A percentile compares a stretch with the other conserved stretches of the same genome.
phyloP scores from a whole-genome alignment of 2,888 invertebrate genomes.

The Chorisops tibialis region DNA sequence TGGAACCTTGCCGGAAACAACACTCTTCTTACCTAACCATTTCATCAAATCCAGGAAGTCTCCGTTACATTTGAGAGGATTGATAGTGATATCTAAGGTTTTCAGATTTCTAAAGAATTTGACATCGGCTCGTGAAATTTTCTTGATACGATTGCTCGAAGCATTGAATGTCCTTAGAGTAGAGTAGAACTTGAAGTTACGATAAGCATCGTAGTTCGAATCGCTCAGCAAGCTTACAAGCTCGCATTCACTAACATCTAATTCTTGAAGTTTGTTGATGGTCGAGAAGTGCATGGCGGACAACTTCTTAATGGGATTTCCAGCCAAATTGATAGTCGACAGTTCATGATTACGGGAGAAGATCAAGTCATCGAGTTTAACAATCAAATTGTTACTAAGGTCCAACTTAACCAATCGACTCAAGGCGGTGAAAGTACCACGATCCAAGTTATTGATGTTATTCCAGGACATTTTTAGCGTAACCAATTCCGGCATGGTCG shows the following conservation, averaged over 20 bases:
- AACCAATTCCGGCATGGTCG: conserved; percentile 67
- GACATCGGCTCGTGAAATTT: conserved; percentile 43
- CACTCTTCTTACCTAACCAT: conserved; percentile 44
- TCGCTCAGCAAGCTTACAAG: conserved; percentile 65
- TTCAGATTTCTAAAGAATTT: conserved; percentile 49
- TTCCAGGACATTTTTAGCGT: conserved; percentile 68
- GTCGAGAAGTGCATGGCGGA: conserved; percentile 65
- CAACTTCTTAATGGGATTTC: conserved; percentile 66
- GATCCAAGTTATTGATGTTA: conserved; percentile 57
- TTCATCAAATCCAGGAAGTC: conserved; percentile 65
- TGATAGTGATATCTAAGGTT: conserved; percentile 58
- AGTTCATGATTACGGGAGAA: conserved; percentile 67
- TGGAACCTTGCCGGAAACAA: conserved; percentile 42
- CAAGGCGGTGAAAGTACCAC: conserved; percentile 56
- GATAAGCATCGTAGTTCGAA: conserved; percentile 50
- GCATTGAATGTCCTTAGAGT: conserved; percentile 59
- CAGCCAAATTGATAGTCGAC: conserved; percentile 62
- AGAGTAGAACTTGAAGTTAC: conserved; percentile 53
- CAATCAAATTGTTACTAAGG: conserved; percentile 67
- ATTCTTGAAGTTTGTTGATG: conserved; percentile 59
- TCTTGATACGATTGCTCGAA: conserved; percentile 47
- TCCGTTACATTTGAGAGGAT: conserved; percentile 66
- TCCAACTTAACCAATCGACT: conserved; percentile 66
- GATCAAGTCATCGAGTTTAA: conserved; percentile 59
- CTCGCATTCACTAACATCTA: conserved; percentile 70